phyloP scores from a whole-genome alignment of 2,113 vertebrate species.

The Sprattus sprattus region DNA sequence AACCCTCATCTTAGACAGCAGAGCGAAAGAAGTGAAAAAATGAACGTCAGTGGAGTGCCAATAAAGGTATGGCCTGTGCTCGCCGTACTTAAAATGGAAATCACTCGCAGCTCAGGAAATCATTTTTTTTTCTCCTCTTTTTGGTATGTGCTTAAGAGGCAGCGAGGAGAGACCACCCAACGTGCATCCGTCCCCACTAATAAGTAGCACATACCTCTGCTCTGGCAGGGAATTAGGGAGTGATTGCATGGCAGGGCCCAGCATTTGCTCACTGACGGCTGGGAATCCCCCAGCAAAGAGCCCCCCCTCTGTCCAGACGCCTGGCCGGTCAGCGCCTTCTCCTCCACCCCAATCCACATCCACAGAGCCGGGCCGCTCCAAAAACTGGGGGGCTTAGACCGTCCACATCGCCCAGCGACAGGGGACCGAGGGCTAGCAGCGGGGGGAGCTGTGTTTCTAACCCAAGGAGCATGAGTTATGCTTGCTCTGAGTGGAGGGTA shows the following conservation, averaged over 20 bases:
- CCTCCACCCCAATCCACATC: neutral
- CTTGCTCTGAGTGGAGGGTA: constrained; percentile 67
- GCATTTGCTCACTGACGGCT: constrained; percentile 3
- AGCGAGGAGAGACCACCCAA: constrained; percentile 55
- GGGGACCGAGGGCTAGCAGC: constrained; percentile 30
- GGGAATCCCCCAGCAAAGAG: neutral
- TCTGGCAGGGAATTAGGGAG: constrained; percentile 52
- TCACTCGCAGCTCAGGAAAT: constrained; percentile 60
- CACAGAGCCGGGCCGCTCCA: neutral
- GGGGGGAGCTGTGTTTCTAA: constrained; percentile 56
- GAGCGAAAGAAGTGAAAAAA: constrained; percentile 8
- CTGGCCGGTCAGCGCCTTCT: neutral
- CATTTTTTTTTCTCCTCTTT: constrained; percentile 44
- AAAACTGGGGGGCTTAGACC: neutral
- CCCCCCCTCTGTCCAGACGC: neutral
- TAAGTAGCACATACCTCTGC: constrained; percentile 57
- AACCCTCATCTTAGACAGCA: constrained; percentile 31
- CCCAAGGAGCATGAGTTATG: constrained; percentile 67
- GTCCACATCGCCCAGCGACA: constrained; percentile 23
- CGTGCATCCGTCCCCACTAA: constrained; percentile 47
- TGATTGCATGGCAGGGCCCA: constrained; percentile 40
- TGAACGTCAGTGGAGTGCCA: constrained; percentile 43
- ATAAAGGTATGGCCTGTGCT: constrained; percentile 29
- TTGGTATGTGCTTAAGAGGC: constrained; percentile 54
- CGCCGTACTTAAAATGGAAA: constrained; percentile 56